phyloP scores from a whole-genome alignment of 2,113 vertebrate species.

The Acinonyx jubatus region DNA sequence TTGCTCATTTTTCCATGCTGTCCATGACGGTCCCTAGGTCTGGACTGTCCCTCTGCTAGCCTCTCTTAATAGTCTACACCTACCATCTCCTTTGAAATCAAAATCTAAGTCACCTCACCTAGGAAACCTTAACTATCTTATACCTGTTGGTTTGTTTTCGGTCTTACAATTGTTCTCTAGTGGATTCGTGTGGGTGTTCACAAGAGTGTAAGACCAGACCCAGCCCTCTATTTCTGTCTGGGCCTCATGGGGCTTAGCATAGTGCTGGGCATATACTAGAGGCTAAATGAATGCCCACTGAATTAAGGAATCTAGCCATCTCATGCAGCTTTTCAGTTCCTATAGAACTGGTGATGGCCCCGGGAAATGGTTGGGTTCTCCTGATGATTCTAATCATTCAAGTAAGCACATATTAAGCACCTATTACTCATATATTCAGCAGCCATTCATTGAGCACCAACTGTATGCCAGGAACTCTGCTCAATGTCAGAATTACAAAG shows the following conservation, averaged over 20 bases:
- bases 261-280: background rate
- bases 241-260: background rate
- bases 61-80: background rate
- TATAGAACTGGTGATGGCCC: background rate
- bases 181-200: background rate
- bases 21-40: background rate
- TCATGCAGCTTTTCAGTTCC: background rate
- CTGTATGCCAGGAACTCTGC: background rate
- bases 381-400: conserved; percentile 17
- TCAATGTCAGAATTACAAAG: conserved; percentile 4
- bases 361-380: background rate
- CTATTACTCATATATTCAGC: background rate
- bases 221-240: background rate
- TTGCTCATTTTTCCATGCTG: background rate
- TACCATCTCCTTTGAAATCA: conserved; percentile 38
- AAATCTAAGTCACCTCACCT: background rate
- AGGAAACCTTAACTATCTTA: background rate
- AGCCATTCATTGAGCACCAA: conserved; percentile 27
- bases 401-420: background rate
- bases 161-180: background rate
- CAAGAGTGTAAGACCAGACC: background rate
- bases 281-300: background rate
- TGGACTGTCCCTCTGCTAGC: background rate
- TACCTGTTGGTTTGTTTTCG: background rate
- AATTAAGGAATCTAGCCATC: conserved; percentile 12